Conservation (phyloP, 2,888 invertebrate species). For the Deroplatys truncata region DNA sequence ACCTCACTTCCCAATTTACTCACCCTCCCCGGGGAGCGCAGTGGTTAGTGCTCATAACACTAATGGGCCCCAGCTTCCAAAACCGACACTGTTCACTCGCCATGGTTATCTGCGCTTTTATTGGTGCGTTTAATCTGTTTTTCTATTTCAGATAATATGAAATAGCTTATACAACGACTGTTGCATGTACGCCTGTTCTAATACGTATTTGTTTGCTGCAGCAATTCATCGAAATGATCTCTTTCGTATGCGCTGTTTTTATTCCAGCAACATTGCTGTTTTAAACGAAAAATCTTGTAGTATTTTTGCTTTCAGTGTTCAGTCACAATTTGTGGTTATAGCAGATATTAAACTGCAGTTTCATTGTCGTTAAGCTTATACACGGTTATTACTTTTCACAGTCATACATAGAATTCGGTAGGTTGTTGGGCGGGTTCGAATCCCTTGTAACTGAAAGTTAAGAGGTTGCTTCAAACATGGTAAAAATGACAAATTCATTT, state of each 20-base stretch:
- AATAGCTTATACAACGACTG: neutral
- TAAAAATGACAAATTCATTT: too few species aligned
- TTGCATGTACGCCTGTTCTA: neutral
- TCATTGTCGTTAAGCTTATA: too few species aligned
- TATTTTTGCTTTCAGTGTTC: neutral
- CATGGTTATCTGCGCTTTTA: neutral
- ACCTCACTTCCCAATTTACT: conserved; percentile 18
- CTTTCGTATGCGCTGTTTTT: neutral
- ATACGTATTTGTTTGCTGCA: neutral
- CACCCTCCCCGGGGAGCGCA: neutral
- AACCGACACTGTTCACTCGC: neutral
- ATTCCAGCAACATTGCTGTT: neutral
- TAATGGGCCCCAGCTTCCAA: neutral
- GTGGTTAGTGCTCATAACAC: neutral
- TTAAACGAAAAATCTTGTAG: neutral
- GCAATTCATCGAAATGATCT: neutral
- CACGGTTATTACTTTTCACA: too few species aligned
- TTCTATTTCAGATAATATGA: neutral
- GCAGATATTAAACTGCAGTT: too few species aligned
- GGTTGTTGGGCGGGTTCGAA: too few species aligned
- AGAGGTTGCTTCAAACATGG: too few species aligned
- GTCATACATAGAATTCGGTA: too few species aligned
- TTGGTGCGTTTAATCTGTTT: neutral
- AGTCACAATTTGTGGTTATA: neutral
- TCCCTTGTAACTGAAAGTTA: too few species aligned